Conservation (phyloP, 2,113 vertebrate species). For the Scomber scombrus region DNA sequence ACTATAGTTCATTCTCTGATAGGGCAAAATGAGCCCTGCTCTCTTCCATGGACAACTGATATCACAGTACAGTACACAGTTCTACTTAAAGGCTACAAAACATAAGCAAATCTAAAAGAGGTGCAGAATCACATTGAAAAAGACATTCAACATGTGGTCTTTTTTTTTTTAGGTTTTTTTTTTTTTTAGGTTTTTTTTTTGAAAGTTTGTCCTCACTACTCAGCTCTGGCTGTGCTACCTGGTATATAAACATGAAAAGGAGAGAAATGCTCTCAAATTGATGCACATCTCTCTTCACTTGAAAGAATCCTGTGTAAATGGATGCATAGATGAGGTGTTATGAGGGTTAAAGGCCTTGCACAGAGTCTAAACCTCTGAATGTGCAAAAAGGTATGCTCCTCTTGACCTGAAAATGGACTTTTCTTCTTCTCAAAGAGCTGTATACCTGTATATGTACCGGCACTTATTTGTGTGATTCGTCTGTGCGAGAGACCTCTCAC, state of each 20-base stretch:
- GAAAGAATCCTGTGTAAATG: constrained; percentile 67
- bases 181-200: constrained; percentile 6
- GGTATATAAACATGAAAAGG: constrained; percentile 74
- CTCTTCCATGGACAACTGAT: constrained; percentile 58
- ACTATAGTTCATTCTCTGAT: constrained; percentile 73
- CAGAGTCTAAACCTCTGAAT: constrained; percentile 66
- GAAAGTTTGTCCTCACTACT: constrained; percentile 53
- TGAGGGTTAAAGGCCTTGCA: constrained; percentile 70
- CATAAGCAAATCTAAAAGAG: constrained; percentile 63
- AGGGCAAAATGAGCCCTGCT: constrained; percentile 66
- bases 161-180: constrained; percentile 42
- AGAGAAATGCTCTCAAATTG: constrained; percentile 68
- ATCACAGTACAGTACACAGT: constrained; percentile 56
- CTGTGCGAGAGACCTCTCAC: constrained; percentile 45
- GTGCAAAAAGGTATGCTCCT: constrained; percentile 72
- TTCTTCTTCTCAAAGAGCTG: constrained; percentile 52
- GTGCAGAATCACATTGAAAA: constrained; percentile 76
- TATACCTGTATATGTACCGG: constrained; percentile 47
- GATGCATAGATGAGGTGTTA: constrained; percentile 73
- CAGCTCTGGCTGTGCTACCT: constrained; percentile 64
- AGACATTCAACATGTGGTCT: constrained; percentile 80
- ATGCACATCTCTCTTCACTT: constrained; percentile 68
- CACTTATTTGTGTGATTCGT: constrained; percentile 41
- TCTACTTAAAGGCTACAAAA: constrained; percentile 61
- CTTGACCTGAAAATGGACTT: constrained; percentile 60